Percentiles rank a stretch among this genome's conserved stretches.
phyloP scores from a whole-genome alignment of 1,140 invertebrate genomes.

The Conus betulinus region DNA sequence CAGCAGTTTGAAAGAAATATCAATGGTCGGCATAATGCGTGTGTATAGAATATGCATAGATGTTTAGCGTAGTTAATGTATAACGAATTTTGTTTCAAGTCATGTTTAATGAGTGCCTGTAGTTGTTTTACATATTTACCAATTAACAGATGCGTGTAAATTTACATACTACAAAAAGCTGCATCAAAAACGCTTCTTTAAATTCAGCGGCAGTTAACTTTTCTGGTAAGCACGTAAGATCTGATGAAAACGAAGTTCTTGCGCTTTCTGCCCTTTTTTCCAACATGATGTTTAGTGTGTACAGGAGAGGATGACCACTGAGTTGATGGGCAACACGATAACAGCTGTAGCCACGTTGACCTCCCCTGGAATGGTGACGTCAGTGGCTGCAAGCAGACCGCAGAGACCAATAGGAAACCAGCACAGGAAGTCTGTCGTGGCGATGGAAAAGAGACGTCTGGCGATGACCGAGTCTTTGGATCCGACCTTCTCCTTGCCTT shows the following conservation, averaged over 20 bases:
- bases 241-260: neutral
- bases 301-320: neutral
- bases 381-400: neutral
- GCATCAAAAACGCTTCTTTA: too few species aligned
- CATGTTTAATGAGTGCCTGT: too few species aligned
- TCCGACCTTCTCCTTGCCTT: neutral
- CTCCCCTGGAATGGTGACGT: neutral
- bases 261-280: neutral
- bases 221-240: neutral
- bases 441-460: neutral
- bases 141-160: too few species aligned
- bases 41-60: too few species aligned
- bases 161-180: too few species aligned
- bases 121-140: too few species aligned
- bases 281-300: neutral
- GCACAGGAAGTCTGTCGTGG: neutral
- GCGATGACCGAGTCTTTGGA: neutral
- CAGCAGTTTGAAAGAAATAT: too few species aligned
- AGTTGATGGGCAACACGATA: neutral
- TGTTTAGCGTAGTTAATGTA: too few species aligned
- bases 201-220: too few species aligned
- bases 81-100: too few species aligned
- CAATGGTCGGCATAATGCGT: too few species aligned
- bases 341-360: neutral
- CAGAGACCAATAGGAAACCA: conserved; percentile 16